Conservation (phyloP, 2,888 invertebrate genomes). For the Drosophila maculinotata region DNA sequence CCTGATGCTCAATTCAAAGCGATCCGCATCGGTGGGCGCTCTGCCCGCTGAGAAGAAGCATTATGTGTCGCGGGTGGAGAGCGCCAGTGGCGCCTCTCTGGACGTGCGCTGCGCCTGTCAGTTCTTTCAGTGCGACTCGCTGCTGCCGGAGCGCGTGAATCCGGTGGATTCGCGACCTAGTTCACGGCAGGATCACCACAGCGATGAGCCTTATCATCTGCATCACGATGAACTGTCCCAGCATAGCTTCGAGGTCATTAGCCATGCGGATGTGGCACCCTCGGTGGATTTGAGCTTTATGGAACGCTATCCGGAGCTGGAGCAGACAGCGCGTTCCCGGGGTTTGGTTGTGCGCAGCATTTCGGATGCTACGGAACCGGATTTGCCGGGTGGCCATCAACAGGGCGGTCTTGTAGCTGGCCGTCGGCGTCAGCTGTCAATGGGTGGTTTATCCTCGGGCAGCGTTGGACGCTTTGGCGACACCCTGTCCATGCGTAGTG, state of each 20-base stretch:
- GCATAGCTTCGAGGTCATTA: constrained; percentile 73
- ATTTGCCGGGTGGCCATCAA: constrained; percentile 38
- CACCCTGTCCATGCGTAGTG: constrained; percentile 82
- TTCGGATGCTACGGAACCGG: constrained; percentile 80
- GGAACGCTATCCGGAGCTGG: constrained; percentile 81
- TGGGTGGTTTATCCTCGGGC: constrained; percentile 78
- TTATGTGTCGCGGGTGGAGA: constrained; percentile 90
- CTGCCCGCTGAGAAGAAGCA: constrained; percentile 88
- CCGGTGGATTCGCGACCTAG: constrained; percentile 88
- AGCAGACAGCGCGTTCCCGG: constrained; percentile 78
- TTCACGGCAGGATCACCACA: constrained; percentile 86
- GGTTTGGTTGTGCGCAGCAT: constrained; percentile 84
- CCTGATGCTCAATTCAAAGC: constrained; percentile 84
- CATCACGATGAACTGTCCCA: constrained; percentile 76
- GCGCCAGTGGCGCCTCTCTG: constrained; percentile 89
- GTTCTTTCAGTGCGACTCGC: constrained; percentile 92
- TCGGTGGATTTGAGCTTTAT: constrained; percentile 80
- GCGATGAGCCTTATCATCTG: constrained; percentile 80
- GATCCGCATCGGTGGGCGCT: constrained; percentile 90
- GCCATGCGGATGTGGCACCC: constrained; percentile 67
- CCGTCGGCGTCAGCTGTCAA: constrained; percentile 78
- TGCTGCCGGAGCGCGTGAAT: constrained; percentile 91
- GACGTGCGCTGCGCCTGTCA: constrained; percentile 95
- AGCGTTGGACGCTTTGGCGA: constrained; percentile 80
- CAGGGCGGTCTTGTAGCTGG: constrained; percentile 63